phyloP scores from a whole-genome alignment of 2,888 invertebrate species.

The Vanessa cardui region DNA sequence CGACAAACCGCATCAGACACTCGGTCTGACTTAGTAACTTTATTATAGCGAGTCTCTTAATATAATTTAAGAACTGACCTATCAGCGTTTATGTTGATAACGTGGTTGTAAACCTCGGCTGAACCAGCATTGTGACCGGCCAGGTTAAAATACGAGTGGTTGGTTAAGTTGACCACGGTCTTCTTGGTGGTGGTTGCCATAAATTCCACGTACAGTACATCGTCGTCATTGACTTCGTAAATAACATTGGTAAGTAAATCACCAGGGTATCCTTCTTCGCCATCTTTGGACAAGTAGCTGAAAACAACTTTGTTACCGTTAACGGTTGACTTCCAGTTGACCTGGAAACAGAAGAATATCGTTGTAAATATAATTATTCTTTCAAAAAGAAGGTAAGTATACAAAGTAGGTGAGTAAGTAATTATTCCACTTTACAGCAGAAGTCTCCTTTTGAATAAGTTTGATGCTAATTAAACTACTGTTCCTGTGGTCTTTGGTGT shows the following conservation, averaged over 20 bases:
- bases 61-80: conserved; percentile 68
- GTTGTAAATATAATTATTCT: too few species aligned
- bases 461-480: too few species aligned
- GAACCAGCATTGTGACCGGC: conserved; percentile 90
- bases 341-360: conserved; percentile 54
- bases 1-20: too few species aligned
- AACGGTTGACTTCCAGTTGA: conserved; percentile 86
- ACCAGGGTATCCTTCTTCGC: conserved; percentile 96
- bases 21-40: too few species aligned
- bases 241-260: conserved; percentile 86
- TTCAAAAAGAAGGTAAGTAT: too few species aligned
- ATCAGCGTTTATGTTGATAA: conserved; percentile 88
- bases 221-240: conserved; percentile 87
- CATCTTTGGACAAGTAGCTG: conserved; percentile 88
- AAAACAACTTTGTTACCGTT: conserved; percentile 85
- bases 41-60: too few species aligned
- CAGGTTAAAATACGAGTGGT: conserved; percentile 97
- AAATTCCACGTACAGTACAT: conserved; percentile 87
- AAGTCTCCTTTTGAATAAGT: too few species aligned
- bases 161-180: conserved; percentile 94
- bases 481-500: too few species aligned
- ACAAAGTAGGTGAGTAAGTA: too few species aligned
- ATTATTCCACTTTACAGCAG: too few species aligned
- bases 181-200: conserved; percentile 88
- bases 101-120: conserved; percentile 86